Base-by-base conservation (phyloP, 2,113 vertebrate genomes). In the Merops nubicus region DNA sequence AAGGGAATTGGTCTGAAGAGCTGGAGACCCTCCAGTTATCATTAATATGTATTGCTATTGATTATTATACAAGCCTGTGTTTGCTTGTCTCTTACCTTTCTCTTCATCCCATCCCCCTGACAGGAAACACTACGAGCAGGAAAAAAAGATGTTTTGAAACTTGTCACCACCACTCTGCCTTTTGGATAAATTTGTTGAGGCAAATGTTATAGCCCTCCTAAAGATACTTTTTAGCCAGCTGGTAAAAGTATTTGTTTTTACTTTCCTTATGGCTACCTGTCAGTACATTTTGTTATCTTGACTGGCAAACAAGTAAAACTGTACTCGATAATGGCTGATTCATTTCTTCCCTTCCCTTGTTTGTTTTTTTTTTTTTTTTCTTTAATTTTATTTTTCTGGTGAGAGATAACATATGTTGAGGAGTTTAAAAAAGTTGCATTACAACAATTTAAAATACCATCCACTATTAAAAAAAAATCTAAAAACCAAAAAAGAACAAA, bases 1-100 rank as follows among this genome's bases (percentile, higher is more conserved):
- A 68, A 86, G 16, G 6, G 13, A 79, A 53, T 12, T 33, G 12
- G 25, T 42, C 19, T 21, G 12, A 85, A 69, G 21, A 88, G 26
- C 31, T 59, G 7, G 57, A 62, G 36, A 34, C 14, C 1, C 0
- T 8, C 8, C 11, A 42, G 1, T n/a, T 43, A 59, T 53, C 29
- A 34, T 3, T 36, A 53, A 51, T 38, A n/a, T n/a, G n/a, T n/a
- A n/a, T n/a, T n/a, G n/a, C n/a, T n/a, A n/a, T n/a, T n/a, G n/a
- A n/a, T n/a, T n/a, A n/a, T n/a, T n/a, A n/a, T n/a, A n/a, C n/a
- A 88, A 83, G 43, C 2, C 2, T 21, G 2, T 36, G 7, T 25
- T 68, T 76, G 2, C 18, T 85, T 50, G 2, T 57, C 31, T 56
- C 38, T 65, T 67, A 22, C 15, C 6, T 78, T 63, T 42, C 7